A percentile compares a stretch with the other conserved stretches of the same genome.
phyloP scores from a whole-genome alignment of 1,140 invertebrate species.

The Vanessa tameamea region DNA sequence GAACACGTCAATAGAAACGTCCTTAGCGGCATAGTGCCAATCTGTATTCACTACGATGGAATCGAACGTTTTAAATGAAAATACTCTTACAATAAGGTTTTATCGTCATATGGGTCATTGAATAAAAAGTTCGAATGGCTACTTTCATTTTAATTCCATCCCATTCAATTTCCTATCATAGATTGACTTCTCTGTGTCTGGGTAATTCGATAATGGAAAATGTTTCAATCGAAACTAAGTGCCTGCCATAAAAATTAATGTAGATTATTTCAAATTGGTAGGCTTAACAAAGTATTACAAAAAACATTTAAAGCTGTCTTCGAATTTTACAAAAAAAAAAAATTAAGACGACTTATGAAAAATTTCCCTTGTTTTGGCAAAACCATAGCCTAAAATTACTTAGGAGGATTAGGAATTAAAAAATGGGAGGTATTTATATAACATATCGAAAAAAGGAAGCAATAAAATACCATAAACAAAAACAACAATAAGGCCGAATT shows the following conservation, averaged over 20 bases:
- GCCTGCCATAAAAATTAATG: conserved; percentile 1
- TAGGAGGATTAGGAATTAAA: too few species aligned
- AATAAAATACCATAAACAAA: too few species aligned
- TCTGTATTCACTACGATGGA: conserved; percentile 29
- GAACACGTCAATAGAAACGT: conserved; percentile 4
- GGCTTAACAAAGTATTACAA: not conserved
- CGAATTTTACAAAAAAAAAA: too few species aligned
- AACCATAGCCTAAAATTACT: too few species aligned
- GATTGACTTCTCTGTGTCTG: conserved; percentile 30
- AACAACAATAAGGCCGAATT: too few species aligned
- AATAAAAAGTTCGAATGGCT: conserved; percentile 36
- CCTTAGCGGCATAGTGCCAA: conserved; percentile 24
- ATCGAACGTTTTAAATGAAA: conserved; percentile 36
- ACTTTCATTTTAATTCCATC: conserved; percentile 42
- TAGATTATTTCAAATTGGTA: not conserved
- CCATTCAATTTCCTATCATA: conserved; percentile 35
- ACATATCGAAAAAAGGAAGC: too few species aligned
- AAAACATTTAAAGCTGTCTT: too few species aligned
- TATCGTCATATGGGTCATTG: conserved; percentile 43
- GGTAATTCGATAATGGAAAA: conserved; percentile 35
- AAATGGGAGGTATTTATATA: too few species aligned
- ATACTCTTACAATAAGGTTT: conserved; percentile 40
- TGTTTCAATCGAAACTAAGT: conserved; percentile 23
- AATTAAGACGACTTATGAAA: too few species aligned
- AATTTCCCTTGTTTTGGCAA: too few species aligned